Percentiles rank a stretch among this genome's conserved stretches.
Evolutionary conservation across 2,888 invertebrate genomes (phyloP).

Genomic region (Toxonevra muliebris): DNA sequence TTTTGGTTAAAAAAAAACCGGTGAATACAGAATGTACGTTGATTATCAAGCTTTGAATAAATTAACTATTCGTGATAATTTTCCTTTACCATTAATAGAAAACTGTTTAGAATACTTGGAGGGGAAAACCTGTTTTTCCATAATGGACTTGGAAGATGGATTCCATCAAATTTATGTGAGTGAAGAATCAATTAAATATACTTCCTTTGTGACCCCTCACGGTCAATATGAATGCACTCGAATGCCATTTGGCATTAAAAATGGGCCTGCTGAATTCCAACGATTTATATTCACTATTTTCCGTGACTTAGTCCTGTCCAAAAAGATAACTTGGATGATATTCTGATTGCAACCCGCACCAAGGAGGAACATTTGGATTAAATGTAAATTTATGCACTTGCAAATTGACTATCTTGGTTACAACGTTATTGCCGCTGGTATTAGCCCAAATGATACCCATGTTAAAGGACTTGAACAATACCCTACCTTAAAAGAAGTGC

Average conservation of each 20-base stretch:
- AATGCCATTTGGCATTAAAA: constrained; percentile 25
- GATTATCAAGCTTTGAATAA: constrained; percentile 13
- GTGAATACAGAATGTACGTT: constrained; percentile 22
- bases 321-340: constrained; percentile 18
- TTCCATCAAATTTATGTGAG: constrained; percentile 41
- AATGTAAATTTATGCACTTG: background rate
- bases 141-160: constrained; percentile 35
- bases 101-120: constrained; percentile 3
- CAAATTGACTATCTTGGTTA: background rate
- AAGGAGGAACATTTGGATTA: constrained; percentile 7
- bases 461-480: background rate
- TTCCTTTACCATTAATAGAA: constrained; percentile 3
- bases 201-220: background rate
- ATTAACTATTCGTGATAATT: background rate
- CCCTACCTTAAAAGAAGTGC: background rate
- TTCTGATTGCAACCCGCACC: constrained; percentile 12
- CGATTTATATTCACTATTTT: background rate
- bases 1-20: constrained; percentile 30
- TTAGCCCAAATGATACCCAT: too few species aligned
- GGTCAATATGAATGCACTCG: background rate
- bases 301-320: background rate
- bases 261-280: constrained; percentile 14
- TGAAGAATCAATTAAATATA: constrained; percentile 33
- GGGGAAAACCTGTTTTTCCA: constrained; percentile 26
- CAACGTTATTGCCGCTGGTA: background rate